Evolutionary conservation across 1,140 invertebrate species (phyloP).

Genomic region (Drosophila tani): DNA sequence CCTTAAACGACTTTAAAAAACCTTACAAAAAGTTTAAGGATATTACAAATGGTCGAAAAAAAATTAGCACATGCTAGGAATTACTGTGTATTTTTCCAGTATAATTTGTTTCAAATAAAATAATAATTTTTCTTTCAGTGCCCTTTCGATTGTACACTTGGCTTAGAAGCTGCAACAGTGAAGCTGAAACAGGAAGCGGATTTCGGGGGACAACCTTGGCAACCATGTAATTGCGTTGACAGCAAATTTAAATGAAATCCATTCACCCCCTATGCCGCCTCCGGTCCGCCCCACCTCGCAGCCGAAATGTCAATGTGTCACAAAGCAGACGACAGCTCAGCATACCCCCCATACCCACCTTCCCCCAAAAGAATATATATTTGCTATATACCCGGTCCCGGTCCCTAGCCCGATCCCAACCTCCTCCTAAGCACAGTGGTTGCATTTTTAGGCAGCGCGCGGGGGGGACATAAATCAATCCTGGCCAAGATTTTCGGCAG

Average conservation of each 20-base stretch:
- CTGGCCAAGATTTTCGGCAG: slow-evolving; percentile 33
- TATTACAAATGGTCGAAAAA: too few relatives aligned
- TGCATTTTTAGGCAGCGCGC: not conserved
- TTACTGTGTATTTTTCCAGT: too few relatives aligned
- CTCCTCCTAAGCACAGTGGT: slow-evolving; percentile 1
- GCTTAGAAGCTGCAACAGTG: slow-evolving; percentile 26
- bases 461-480: slow-evolving; percentile 33
- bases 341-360: not conserved
- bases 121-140: not conserved
- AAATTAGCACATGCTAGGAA: too few relatives aligned
- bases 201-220: slow-evolving; percentile 38
- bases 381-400: not conserved
- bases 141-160: not conserved
- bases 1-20: too few relatives aligned
- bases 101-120: too few relatives aligned
- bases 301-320: slow-evolving; percentile 75
- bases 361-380: not conserved
- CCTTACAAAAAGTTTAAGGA: too few relatives aligned
- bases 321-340: slow-evolving; percentile 72
- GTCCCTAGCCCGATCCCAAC: not conserved
- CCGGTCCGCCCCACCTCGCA: not conserved
- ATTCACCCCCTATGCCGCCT: not conserved
- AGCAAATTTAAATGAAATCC: slow-evolving; percentile 83
- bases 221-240: slow-evolving; percentile 82
- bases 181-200: slow-evolving; percentile 41